phyloP scores from a whole-genome alignment of 2,113 vertebrate genomes.

The Oxyruncus cristatus region DNA sequence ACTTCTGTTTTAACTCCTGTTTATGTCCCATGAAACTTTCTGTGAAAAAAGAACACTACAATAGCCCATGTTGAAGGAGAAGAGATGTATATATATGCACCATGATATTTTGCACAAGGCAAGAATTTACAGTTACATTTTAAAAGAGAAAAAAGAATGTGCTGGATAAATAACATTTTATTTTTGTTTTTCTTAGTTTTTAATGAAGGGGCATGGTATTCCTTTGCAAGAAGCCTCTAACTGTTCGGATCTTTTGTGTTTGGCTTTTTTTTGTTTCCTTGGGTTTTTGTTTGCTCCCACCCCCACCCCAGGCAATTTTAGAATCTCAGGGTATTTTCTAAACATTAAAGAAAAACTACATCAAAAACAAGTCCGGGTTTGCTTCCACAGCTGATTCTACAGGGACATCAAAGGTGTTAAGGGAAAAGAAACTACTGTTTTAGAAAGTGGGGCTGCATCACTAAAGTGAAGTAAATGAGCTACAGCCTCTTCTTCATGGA shows the following conservation, averaged over 20 bases:
- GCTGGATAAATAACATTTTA: not conserved
- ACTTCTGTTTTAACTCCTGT: not conserved
- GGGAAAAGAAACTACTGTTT: not conserved
- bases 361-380: not conserved
- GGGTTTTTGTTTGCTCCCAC: not conserved
- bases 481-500: not conserved
- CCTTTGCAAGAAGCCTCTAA: not conserved
- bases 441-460: not conserved
- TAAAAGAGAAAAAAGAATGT: not conserved
- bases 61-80: not conserved
- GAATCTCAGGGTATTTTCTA: not conserved
- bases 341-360: not conserved
- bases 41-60: not conserved
- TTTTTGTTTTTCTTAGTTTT: not conserved
- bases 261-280: not conserved
- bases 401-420: too few relatives aligned
- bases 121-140: not conserved
- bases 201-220: not conserved
- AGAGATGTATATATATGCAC: not conserved
- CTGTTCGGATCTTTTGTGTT: not conserved
- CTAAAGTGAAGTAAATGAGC: not conserved
- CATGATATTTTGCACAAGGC: not conserved
- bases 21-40: not conserved
- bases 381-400: not conserved
- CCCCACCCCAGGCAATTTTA: not conserved